These are phyloP conservation scores for Takifugu flavidus DNA, from an alignment of 2,113 vertebrate genomes.

Conservation along the genomic window DNA sequence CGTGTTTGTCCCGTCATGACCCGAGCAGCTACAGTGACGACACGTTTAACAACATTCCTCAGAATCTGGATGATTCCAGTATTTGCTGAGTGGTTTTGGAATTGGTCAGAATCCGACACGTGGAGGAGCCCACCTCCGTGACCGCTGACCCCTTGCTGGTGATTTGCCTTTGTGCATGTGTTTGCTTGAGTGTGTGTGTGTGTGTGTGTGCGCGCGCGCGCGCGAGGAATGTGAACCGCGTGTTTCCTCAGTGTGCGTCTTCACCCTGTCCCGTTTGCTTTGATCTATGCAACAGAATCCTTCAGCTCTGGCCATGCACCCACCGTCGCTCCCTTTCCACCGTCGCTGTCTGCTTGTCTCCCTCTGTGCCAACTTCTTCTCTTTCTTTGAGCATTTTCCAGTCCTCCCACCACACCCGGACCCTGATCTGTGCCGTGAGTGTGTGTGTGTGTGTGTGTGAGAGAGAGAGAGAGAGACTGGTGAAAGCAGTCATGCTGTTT, in stretches of 20 bases:
- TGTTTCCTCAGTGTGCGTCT: constrained; percentile 39
- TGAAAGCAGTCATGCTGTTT: constrained; percentile 51
- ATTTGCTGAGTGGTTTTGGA: too few relatives aligned
- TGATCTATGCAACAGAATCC: constrained; percentile 79
- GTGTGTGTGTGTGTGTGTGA: constrained; percentile 35
- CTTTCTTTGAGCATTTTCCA: constrained; percentile 35
- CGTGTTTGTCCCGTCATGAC: too few relatives aligned
- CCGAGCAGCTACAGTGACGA: too few relatives aligned
- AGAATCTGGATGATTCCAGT: too few relatives aligned
- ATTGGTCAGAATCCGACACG: too few relatives aligned
- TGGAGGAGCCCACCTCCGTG: too few relatives aligned
- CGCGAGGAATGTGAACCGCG: background rate
- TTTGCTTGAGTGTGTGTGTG: constrained; percentile 17
- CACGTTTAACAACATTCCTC: too few relatives aligned
- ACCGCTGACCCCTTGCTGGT: background rate
- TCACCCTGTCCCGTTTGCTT: constrained; percentile 69
- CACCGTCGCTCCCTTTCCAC: constrained; percentile 28
- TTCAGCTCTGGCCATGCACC: constrained; percentile 48
- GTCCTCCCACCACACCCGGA: constrained; percentile 49
- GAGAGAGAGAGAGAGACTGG: constrained; percentile 2
- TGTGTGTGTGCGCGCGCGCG: background rate
- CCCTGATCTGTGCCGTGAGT: constrained; percentile 36
- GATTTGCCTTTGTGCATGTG: background rate
- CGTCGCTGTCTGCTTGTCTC: constrained; percentile 54
- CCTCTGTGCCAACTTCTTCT: constrained; percentile 31